A percentile compares a stretch with the other conserved stretches of the same genome.
phyloP scores from a whole-genome alignment of 2,113 vertebrate genomes.

The Xyliphius kryptos region DNA sequence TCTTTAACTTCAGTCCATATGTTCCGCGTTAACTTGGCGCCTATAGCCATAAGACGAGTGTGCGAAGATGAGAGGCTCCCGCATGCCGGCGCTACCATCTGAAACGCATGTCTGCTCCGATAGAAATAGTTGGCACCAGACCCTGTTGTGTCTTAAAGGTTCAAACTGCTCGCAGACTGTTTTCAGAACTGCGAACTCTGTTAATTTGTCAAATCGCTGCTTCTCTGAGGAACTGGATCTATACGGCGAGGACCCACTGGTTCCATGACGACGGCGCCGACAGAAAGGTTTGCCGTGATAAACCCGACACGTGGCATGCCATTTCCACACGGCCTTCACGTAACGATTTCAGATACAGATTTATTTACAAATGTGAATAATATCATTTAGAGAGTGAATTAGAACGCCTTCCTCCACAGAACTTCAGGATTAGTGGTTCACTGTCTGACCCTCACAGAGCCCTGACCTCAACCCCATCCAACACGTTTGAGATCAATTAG shows the following conservation, averaged over 20 bases:
- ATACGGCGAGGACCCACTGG: constrained; percentile 44
- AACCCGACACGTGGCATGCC: constrained; percentile 53
- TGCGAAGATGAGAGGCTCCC: constrained; percentile 8
- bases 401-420: no score
- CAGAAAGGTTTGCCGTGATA: constrained; percentile 42
- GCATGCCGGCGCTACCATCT: constrained; percentile 15
- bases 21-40: constrained; percentile 19
- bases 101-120: constrained; percentile 50
- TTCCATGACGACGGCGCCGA: constrained; percentile 53
- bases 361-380: no score
- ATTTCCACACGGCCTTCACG: constrained; percentile 43
- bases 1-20: constrained; percentile 19
- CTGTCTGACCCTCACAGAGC: no score
- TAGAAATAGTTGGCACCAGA: constrained; percentile 61
- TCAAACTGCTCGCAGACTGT: constrained; percentile 37
- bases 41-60: constrained; percentile 21
- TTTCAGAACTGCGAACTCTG: constrained; percentile 52
- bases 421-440: no score
- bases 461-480: no score
- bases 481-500: no score
- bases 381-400: no score
- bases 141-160: constrained; percentile 46
- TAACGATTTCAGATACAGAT: no score
- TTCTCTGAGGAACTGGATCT: constrained; percentile 51
- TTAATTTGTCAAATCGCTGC: constrained; percentile 60